A percentile compares a stretch with the other conserved stretches of the same genome.
Evolutionary conservation across 2,797 vertebrate species (phyloP).

Genomic region (Coranthus polyacanthus): DNA sequence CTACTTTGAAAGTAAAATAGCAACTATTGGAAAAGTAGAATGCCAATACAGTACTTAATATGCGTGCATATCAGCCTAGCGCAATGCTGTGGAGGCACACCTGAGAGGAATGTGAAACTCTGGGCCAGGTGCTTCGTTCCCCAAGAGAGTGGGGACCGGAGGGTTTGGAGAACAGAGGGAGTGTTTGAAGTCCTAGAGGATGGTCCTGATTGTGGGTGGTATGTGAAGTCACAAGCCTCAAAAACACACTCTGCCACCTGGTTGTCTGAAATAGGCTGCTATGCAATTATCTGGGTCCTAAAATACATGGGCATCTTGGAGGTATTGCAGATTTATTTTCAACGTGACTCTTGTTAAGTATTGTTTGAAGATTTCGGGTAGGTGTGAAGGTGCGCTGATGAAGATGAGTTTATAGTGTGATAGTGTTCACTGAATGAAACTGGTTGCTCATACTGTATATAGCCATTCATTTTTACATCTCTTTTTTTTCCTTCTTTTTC

Average conservation of each 20-base stretch:
- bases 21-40: slow-evolving; percentile 80
- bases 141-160: slow-evolving; percentile 57
- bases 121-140: slow-evolving; percentile 76
- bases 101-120: slow-evolving; percentile 82
- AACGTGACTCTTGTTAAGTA: slow-evolving; percentile 16
- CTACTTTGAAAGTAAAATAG: slow-evolving; percentile 84
- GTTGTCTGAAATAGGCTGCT: slow-evolving; percentile 66
- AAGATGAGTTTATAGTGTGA: not conserved
- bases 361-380: slow-evolving; percentile 41
- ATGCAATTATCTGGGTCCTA: slow-evolving; percentile 57
- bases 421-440: slow-evolving; percentile 19
- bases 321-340: slow-evolving; percentile 45
- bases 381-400: slow-evolving; percentile 14
- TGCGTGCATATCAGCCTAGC: slow-evolving; percentile 80
- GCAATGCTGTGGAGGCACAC: slow-evolving; percentile 70
- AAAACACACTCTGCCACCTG: slow-evolving; percentile 76
- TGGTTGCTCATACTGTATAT: not conserved
- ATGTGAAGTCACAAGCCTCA: slow-evolving; percentile 67
- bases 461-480: not conserved
- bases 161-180: slow-evolving; percentile 69
- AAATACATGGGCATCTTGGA: slow-evolving; percentile 41
- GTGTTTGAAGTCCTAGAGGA: slow-evolving; percentile 81
- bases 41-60: slow-evolving; percentile 81
- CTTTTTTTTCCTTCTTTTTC: not conserved
- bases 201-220: slow-evolving; percentile 75